Conservation (phyloP, 2,113 vertebrate genomes). For the Synchiropus splendidus region DNA sequence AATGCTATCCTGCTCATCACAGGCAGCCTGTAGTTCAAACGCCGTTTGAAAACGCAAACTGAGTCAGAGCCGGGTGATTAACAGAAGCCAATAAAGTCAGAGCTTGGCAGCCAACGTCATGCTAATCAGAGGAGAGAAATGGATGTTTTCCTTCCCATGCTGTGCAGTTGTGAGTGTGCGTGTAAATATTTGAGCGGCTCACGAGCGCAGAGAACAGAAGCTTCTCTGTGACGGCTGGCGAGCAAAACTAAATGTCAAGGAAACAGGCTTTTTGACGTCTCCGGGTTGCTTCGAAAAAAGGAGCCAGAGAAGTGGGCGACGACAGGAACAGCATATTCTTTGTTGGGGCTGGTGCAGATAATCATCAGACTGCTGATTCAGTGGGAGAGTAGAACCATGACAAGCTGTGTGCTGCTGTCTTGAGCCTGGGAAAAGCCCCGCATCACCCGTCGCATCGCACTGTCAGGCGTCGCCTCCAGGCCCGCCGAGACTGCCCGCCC, state of each 20-base stretch:
- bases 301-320: conserved; percentile 21
- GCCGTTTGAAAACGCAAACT: conserved; percentile 20
- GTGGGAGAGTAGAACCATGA: conserved; percentile 12
- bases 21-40: conserved; percentile 28
- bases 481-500: too few species aligned
- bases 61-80: conserved; percentile 23
- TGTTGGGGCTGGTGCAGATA: conserved; percentile 24
- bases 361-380: conserved; percentile 30
- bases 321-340: conserved; percentile 34
- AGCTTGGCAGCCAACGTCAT: conserved; percentile 9
- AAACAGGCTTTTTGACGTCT: conserved; percentile 24
- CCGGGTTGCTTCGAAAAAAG: conserved; percentile 8
- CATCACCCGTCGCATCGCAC: conserved; percentile 17
- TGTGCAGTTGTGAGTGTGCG: conserved; percentile 41
- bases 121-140: background rate
- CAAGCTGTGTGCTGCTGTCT: conserved; percentile 19
- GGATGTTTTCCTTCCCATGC: conserved; percentile 38
- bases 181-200: conserved; percentile 54
- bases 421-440: conserved; percentile 24
- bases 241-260: conserved; percentile 38
- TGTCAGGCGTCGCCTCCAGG: conserved; percentile 14
- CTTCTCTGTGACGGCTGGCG: conserved; percentile 28
- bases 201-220: conserved; percentile 39
- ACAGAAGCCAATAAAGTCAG: conserved; percentile 27
- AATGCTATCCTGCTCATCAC: conserved; percentile 41